These are phyloP conservation scores for Riparia riparia DNA, from an alignment of 2,113 vertebrate genomes.

Conservation along the genomic window DNA sequence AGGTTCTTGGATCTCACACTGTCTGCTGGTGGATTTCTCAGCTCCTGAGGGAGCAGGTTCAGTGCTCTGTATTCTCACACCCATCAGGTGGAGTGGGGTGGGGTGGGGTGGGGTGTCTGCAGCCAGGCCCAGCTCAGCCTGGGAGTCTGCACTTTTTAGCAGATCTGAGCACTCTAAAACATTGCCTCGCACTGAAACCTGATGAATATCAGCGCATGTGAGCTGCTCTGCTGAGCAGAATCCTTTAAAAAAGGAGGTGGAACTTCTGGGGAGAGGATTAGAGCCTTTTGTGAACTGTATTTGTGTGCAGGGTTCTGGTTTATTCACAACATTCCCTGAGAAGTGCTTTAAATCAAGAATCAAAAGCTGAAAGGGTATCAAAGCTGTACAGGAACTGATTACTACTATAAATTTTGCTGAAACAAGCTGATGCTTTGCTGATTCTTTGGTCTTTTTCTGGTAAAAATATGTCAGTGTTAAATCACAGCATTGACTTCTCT, in stretches of 20 bases:
- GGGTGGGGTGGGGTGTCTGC: not conserved
- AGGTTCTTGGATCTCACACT: fast-evolving
- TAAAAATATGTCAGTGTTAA: conserved; percentile 49
- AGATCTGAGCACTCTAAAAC: not conserved
- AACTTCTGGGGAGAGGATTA: conserved; percentile 30
- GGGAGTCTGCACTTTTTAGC: not conserved
- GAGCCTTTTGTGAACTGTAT: conserved; percentile 25
- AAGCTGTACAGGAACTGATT: conserved; percentile 65
- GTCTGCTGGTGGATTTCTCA: not conserved
- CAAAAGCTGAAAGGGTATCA: conserved; percentile 24
- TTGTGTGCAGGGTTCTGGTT: not conserved
- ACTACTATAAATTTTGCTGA: conserved; percentile 66
- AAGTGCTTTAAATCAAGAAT: conserved; percentile 38
- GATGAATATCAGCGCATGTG: not conserved
- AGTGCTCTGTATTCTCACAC: not conserved
- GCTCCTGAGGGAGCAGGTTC: not conserved
- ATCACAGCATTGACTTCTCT: conserved; percentile 40
- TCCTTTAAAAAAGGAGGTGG: not conserved
- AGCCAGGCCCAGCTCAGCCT: not conserved
- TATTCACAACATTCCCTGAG: not conserved
- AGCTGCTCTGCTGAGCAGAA: not conserved
- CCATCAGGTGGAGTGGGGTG: fast-evolving
- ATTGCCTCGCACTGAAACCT: not conserved
- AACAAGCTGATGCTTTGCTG: conserved; percentile 54
- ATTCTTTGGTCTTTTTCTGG: conserved; percentile 59